Percentiles rank a stretch among this genome's conserved stretches.
phyloP scores from a whole-genome alignment of 2,888 invertebrate species.

The Eutolmus rufibarbis region DNA sequence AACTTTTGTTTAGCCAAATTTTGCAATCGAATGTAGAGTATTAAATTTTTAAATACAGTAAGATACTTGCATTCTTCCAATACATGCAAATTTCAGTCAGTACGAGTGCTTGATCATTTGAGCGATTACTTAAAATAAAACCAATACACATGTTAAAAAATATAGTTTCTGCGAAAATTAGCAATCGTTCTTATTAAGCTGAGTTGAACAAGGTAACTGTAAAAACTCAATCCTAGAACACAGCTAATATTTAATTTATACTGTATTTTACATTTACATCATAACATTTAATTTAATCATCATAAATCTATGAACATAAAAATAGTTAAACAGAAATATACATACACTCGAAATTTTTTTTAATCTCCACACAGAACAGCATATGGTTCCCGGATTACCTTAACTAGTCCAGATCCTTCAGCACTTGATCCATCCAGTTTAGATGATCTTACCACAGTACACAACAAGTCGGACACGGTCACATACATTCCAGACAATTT shows the following conservation, averaged over 20 bases:
- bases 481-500: conserved; percentile 56
- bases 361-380: conserved; percentile 54
- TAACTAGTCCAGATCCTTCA: conserved; percentile 67
- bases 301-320: not conserved
- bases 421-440: conserved; percentile 50
- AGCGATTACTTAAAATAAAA: too few relatives aligned
- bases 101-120: not conserved
- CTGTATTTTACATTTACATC: not conserved
- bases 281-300: not conserved
- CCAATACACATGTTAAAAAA: not conserved
- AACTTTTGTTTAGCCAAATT: too few relatives aligned
- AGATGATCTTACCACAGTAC: conserved; percentile 54
- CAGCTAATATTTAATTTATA: not conserved
- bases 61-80: too few relatives aligned
- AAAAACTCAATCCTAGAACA: not conserved
- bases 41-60: too few relatives aligned
- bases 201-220: not conserved
- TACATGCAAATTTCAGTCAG: not conserved
- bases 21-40: too few relatives aligned
- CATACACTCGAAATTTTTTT: not conserved
- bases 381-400: conserved; percentile 64
- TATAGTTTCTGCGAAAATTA: too few relatives aligned
- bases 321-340: not conserved
- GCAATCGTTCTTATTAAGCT: not conserved
- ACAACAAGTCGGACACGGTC: conserved; percentile 59